Percentiles rank a stretch among this genome's conserved stretches.
Evolutionary conservation across 1,140 invertebrate species (phyloP).

Genomic region (Atta colombica): DNA sequence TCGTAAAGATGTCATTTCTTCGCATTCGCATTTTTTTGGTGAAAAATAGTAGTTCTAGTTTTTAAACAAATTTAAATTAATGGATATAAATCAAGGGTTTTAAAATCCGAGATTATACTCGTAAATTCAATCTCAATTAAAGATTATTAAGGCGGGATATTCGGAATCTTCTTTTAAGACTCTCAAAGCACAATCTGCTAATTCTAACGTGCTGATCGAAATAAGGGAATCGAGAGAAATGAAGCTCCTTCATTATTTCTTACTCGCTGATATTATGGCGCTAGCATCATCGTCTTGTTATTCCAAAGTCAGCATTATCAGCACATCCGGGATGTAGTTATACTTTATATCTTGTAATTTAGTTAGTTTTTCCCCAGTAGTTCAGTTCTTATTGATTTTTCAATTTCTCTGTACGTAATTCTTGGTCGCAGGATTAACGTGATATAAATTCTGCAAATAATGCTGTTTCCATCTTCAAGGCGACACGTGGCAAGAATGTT

Average conservation of each 20-base stretch:
- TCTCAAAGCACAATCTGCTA: background rate
- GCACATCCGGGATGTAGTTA: background rate
- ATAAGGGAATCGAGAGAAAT: background rate
- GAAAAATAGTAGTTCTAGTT: background rate
- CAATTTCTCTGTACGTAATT: background rate
- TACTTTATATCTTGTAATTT: background rate
- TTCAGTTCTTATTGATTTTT: conserved; percentile 31
- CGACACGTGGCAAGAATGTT: background rate
- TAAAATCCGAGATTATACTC: background rate
- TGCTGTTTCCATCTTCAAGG: background rate
- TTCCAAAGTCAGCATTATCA: background rate
- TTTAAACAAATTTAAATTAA: background rate
- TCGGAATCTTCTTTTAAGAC: background rate
- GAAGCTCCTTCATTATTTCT: background rate
- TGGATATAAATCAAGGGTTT: background rate
- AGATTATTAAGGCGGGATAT: background rate
- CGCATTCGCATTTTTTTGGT: background rate
- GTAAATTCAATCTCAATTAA: background rate
- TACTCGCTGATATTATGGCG: background rate
- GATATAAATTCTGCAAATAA: conserved; percentile 9
- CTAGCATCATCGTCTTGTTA: background rate
- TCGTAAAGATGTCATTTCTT: background rate
- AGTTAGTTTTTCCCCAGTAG: background rate
- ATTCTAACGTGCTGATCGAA: background rate
- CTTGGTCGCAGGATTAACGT: background rate